Conservation (phyloP, 1,140 invertebrate genomes). For the Lepidurus couesii region DNA sequence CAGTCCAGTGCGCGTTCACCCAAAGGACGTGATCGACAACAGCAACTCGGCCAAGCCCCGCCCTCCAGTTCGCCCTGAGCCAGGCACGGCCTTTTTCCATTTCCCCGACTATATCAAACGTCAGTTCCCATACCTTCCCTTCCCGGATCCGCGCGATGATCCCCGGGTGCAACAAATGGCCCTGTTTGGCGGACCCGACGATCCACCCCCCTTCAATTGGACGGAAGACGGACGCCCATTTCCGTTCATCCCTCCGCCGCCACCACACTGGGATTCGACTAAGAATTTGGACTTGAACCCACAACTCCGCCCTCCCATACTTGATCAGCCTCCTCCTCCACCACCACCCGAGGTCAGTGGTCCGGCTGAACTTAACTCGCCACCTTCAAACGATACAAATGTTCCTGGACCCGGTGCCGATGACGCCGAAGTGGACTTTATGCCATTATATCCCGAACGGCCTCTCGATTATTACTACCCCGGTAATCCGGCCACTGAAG, state of each 20-base stretch:
- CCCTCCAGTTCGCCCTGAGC: constrained; percentile 41
- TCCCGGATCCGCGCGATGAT: constrained; percentile 39
- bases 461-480: constrained; percentile 79
- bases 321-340: constrained; percentile 61
- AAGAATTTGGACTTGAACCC: background rate
- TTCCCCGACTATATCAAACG: constrained; percentile 34
- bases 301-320: constrained; percentile 51
- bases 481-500: constrained; percentile 65
- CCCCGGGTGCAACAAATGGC: constrained; percentile 36
- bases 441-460: constrained; percentile 69
- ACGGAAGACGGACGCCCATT: constrained; percentile 20
- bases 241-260: constrained; percentile 31
- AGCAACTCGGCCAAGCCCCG: constrained; percentile 60
- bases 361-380: constrained; percentile 55
- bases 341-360: constrained; percentile 56
- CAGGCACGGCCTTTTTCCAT: constrained; percentile 37
- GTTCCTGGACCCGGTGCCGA: constrained; percentile 25
- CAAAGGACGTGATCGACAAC: constrained; percentile 62
- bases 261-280: constrained; percentile 36
- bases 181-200: background rate
- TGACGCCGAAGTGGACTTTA: constrained; percentile 80
- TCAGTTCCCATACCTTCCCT: constrained; percentile 43
- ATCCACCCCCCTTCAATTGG: constrained; percentile 23
- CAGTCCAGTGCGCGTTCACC: constrained; percentile 50
- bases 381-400: constrained; percentile 6